Conservation (phyloP, 1,140 invertebrate species). For the Stratiolaelaps scimitus region DNA sequence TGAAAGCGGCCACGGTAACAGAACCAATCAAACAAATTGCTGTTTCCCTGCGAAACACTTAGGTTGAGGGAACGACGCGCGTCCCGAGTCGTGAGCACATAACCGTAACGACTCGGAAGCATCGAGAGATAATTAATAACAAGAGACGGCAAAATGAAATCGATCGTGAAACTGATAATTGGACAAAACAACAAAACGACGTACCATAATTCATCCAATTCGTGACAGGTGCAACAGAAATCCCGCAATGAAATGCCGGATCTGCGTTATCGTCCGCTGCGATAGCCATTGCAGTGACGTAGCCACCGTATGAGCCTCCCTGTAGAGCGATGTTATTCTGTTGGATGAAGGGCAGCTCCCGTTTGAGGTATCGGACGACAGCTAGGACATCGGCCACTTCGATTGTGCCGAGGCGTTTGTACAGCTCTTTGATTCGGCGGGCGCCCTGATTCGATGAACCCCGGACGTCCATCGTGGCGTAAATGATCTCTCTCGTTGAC, state of each 20-base stretch:
- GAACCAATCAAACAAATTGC: too few species aligned
- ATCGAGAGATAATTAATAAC: too few species aligned
- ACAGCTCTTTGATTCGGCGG: slow-evolving; percentile 65
- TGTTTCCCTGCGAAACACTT: too few species aligned
- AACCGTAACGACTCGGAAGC: too few species aligned
- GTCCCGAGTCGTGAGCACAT: too few species aligned
- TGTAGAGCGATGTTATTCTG: slow-evolving; percentile 65
- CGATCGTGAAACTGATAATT: too few species aligned
- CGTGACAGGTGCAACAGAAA: slow-evolving; percentile 76
- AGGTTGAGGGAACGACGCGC: too few species aligned
- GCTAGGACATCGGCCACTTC: slow-evolving; percentile 79
- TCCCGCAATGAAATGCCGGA: slow-evolving; percentile 72
- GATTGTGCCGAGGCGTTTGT: slow-evolving; percentile 63
- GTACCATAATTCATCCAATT: slow-evolving; percentile 86
- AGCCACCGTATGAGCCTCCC: slow-evolving; percentile 85
- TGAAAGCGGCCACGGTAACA: too few species aligned
- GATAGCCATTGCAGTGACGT: slow-evolving; percentile 63
- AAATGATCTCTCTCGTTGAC: slow-evolving; percentile 66
- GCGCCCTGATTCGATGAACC: slow-evolving; percentile 73
- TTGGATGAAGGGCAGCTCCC: slow-evolving; percentile 75
- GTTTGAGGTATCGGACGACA: slow-evolving; percentile 69
- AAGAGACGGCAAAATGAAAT: too few species aligned
- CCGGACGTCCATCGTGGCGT: slow-evolving; percentile 72
- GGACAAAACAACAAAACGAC: slow-evolving; percentile 38
- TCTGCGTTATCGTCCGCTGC: slow-evolving; percentile 52